Percentiles rank a stretch among this genome's conserved stretches.
Conservation (phyloP, 2,888 invertebrate species). For the Scaptomyza parva region DNA sequence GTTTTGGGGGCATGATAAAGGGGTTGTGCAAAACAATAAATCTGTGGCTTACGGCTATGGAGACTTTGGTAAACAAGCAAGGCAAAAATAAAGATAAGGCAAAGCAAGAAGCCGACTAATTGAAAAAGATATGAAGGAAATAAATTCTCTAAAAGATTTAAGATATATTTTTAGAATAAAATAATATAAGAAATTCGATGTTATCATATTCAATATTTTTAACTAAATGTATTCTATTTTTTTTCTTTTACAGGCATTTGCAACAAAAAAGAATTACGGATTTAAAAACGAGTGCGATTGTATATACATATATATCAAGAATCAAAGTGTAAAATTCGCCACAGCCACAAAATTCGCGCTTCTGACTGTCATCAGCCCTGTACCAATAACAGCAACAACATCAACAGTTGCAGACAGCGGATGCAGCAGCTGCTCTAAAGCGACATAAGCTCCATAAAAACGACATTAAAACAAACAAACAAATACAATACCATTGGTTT, state of each 20-base stretch:
- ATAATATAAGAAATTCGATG: too few relatives aligned
- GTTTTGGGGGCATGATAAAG: constrained; percentile 7
- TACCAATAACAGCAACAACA: constrained; percentile 28
- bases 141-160: too few relatives aligned
- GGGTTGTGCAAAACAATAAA: constrained; percentile 36
- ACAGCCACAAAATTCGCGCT: constrained; percentile 45
- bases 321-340: constrained; percentile 61
- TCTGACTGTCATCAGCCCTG: constrained; percentile 48
- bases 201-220: too few relatives aligned
- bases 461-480: constrained; percentile 61
- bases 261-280: constrained; percentile 48
- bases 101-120: neutral
- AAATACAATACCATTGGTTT: constrained; percentile 45
- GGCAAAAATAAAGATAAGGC: constrained; percentile 1
- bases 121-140: neutral
- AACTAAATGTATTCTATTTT: constrained; percentile 24
- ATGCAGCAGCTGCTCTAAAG: constrained; percentile 53
- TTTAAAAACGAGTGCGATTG: constrained; percentile 58
- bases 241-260: constrained; percentile 55
- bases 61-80: constrained; percentile 31
- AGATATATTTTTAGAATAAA: too few relatives aligned
- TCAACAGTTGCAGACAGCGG: constrained; percentile 28
- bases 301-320: constrained; percentile 47
- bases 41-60: constrained; percentile 36
- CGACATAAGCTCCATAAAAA: constrained; percentile 64